Evolutionary conservation across 2,113 vertebrate genomes (phyloP).

Genomic region (Heliornis fulica): DNA sequence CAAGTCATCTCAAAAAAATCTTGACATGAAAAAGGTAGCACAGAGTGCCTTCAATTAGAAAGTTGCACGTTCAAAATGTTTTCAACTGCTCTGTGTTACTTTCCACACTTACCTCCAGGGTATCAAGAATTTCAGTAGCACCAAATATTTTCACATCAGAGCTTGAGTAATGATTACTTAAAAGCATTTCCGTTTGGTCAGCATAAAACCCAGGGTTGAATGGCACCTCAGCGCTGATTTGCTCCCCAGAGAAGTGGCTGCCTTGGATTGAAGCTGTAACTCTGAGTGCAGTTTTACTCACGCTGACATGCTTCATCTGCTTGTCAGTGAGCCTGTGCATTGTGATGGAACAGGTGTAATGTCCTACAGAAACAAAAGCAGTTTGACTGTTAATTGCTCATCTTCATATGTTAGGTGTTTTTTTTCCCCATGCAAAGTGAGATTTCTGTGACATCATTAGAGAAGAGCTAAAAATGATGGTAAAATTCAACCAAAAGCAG

Average conservation of each 20-base stretch:
- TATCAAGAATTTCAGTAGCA: conserved; percentile 75
- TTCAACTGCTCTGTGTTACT: no score
- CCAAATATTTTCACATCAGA: conserved; percentile 86
- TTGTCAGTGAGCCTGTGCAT: conserved; percentile 80
- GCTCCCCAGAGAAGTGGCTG: conserved; percentile 61
- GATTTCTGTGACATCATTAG: neutral
- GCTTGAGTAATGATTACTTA: conserved; percentile 81
- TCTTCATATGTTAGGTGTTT: neutral
- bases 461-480: neutral
- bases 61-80: neutral
- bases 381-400: neutral
- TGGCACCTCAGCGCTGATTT: conserved; percentile 73
- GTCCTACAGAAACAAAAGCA: conserved; percentile 72
- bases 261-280: conserved; percentile 76
- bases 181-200: conserved; percentile 83
- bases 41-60: neutral
- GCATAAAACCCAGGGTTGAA: conserved; percentile 85
- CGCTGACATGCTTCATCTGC: conserved; percentile 81
- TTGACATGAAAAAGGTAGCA: fast-evolving
- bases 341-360: conserved; percentile 84
- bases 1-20: neutral
- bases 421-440: fast-evolving
- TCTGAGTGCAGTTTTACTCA: conserved; percentile 73
- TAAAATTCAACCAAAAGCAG: neutral
- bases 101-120: conserved; percentile 78